These are phyloP conservation scores for Bursaphelenchus mucronatus DNA, from an alignment of 1,140 invertebrate genomes.

Conservation along the genomic window DNA sequence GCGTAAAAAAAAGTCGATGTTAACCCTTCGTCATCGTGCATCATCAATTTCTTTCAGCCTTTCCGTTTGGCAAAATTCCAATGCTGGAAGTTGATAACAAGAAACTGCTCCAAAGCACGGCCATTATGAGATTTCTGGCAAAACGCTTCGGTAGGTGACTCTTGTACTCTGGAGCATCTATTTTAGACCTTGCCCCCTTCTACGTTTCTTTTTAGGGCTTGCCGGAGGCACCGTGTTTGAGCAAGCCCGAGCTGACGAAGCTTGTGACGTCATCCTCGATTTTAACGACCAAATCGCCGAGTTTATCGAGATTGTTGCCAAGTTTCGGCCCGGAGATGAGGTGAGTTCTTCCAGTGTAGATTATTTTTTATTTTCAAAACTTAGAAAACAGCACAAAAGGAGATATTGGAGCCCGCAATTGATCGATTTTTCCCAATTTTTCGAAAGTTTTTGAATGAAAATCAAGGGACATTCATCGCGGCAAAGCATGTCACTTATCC, in stretches of 20 bases:
- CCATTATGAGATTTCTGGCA: constrained; percentile 24
- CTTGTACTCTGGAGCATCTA: too few relatives aligned
- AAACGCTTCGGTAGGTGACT: constrained; percentile 11
- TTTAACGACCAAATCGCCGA: constrained; percentile 6
- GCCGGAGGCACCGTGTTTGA: constrained; percentile 11
- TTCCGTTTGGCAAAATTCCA: constrained; percentile 18
- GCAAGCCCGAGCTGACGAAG: constrained; percentile 10
- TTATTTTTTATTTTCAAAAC: neutral
- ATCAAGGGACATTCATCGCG: constrained; percentile 18
- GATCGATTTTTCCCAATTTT: constrained; percentile 21
- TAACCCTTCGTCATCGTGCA: neutral
- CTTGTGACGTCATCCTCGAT: constrained; percentile 20
- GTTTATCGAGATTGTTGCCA: neutral
- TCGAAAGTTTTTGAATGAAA: constrained; percentile 22
- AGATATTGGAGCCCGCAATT: constrained; percentile 10
- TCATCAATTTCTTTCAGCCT: constrained; percentile 7
- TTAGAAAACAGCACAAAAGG: constrained; percentile 7
- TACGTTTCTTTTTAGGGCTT: neutral
- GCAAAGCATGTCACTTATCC: constrained; percentile 9
- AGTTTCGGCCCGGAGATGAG: constrained; percentile 17
- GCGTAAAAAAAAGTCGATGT: neutral
- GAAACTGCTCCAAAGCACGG: constrained; percentile 14
- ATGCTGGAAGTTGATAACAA: constrained; percentile 18
- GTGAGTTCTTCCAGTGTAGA: neutral
- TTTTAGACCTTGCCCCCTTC: too few relatives aligned